Evolutionary conservation across 2,797 vertebrate genomes (phyloP), one percentile per base, ranked within the genome.

Genomic region (Masticophis lateralis): DNA sequence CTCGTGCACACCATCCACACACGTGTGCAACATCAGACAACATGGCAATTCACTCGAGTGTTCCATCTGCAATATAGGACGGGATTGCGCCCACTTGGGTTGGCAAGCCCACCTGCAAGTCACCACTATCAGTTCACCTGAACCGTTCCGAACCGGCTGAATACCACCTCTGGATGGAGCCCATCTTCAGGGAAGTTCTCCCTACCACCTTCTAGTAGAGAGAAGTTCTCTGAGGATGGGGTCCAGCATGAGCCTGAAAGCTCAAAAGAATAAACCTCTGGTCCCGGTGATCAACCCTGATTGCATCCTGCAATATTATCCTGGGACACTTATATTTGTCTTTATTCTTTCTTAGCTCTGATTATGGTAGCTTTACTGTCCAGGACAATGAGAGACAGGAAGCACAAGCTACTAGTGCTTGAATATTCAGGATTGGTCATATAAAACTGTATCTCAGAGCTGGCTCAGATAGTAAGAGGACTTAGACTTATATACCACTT

Each of bases 201-300:
- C 18, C 66, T 32, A 69, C 13, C 28, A 32, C 5, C n/a, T 69
- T n/a, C n/a, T 69, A 32, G 28, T 69, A 69, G n/a, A 69, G 2
- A 69, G n/a, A 69, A 14, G n/a, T 18, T 32, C 66, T 16, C 16
- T 9, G 66, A 37, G 2, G 16, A 74, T 74, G 66, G n/a, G 16
- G 14, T 37, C 66, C n/a, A 69, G n/a, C n/a, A 32, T 69, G 14
- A 63, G 27, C 13, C 61, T 63, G 27, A 63, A 63, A 28, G 27
- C 27, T 63, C 61, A 63, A 27, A 63, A 12, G 27, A 28, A 14
- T 69, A 69, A 69, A 69, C 4, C 2, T 69, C 28, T 69, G 27
- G 5, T 32, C n/a, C 14, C 0, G 0, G 13, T 69, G n/a, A 69
- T 14, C 2, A 69, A n/a, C 6, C n/a, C n/a, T 14, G 14, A 18